Base-by-base conservation (phyloP, 2,888 invertebrate genomes). In the Lingula anatina region DNA sequence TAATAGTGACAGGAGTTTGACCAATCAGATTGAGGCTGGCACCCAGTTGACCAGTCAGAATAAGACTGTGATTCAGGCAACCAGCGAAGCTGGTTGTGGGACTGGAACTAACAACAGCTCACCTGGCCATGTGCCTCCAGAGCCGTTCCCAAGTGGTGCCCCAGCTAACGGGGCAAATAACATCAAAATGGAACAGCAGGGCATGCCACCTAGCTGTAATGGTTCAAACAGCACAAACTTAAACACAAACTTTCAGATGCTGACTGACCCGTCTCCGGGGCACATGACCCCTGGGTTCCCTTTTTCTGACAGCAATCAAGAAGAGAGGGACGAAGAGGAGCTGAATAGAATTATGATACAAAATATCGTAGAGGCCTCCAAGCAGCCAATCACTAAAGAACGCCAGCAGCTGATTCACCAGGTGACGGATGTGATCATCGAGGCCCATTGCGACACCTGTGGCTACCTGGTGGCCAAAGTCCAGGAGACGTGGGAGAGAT, bases 391-490 rank as follows among this genome's bases (percentile, higher is more conserved):
- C 4, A 56, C 65, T 1, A 61, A 59, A 15, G 44, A 61, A 2
- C 51, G 68, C 12, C 50, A 56, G 20, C 53, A 64, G 26, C 49
- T 70, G 47, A 63, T 70, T 5, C 54, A 63, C 31, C 65, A 66
- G 53, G 68, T 94, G 71, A 83, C 94, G 58, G 82, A 90, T 59
- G 85, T 87, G 40, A 91, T 96, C 56, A 86, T 95, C 64, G 85
- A 90, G 60, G 95, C 96, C 37, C 96, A 97, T 79, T 84, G 92
- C 71, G 90, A 92, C 79, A 96, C 96, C 64, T 95, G 94, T 82
- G 93, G 92, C 78, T 95, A 93, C 80, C 95, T 95, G 69, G 85
- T 89, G 68, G 90, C 92, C 71, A 91, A 91, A 78, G 68, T 75
- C 5, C 53, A 47, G 3, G 66, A 65, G 35, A 68, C 73, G 25